Evolutionary conservation across 2,797 vertebrate genomes (phyloP), one percentile per base, ranked within the genome.

Genomic region (Neomorphus geoffroyi): DNA sequence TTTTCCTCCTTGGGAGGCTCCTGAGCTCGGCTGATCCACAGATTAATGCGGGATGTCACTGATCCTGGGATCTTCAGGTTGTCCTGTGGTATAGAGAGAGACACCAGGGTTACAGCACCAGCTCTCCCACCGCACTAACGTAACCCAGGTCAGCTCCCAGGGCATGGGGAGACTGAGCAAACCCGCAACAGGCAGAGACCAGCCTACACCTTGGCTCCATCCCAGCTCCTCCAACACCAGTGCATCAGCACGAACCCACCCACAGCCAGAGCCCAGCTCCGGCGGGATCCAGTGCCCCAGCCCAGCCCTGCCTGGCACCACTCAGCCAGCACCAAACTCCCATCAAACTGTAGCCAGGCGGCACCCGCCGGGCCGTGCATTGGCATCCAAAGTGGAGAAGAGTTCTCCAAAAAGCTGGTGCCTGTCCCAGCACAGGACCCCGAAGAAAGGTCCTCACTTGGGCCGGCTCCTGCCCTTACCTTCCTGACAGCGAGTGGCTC

Each of bases 21-120:
- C 93, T 98, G 98, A 77, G 95, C 92, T 96, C 97, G 98, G 96
- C 97, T 98, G 91, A 99, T 97, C 98, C 98, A 99, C 77, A 98
- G 98, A 87, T 98, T 99, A 88, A 99, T 98, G 45, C 98, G 98
- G 10, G 98, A 98, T 2, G 98, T 98, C 93, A 99, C 98, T 3
- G 98, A 98, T 4, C 98, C 98, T 0, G 98, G 94, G 70, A 98
- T 97, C 90, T 87, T 97, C 75, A 98, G 92, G 61, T 95, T 98
- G 78, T 99, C 98, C 99, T 99, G 92, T 27, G 74, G 75, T 54
- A 93, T 32, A 86, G 35, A 32, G 33, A 73, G 43, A 54, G 71
- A 66, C 74, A 26, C 10, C 22, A 15, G 26, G 46, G 28, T 86
- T 91, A 64, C 30, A 93, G 57, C 53, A 48, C 22, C 10, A 71